phyloP scores from a whole-genome alignment of 53 echinoderm and acorn worm species.

The Stichopus horrens region DNA sequence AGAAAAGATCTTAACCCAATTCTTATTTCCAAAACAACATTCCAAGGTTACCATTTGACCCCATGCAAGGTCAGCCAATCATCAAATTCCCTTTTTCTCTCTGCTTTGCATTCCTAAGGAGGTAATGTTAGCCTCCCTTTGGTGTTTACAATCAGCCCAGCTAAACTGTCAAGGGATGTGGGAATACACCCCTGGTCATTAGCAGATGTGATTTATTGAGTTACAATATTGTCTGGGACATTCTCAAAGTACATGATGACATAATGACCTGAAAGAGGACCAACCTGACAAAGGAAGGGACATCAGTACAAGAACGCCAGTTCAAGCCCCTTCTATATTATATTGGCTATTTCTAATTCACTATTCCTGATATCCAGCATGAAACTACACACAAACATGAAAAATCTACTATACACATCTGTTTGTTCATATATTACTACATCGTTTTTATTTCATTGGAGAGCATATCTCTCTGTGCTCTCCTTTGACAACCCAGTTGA shows the following conservation, averaged over 20 bases:
- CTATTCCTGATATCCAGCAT: no score
- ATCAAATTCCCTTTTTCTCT: neutral
- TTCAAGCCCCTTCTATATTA: no score
- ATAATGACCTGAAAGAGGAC: slow-evolving; percentile 16
- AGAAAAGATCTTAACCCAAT: slow-evolving; percentile 39
- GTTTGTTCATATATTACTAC: no score
- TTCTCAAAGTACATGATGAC: neutral
- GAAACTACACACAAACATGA: no score
- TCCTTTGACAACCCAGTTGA: no score
- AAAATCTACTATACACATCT: no score
- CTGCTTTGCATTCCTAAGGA: neutral
- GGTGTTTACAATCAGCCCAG: neutral
- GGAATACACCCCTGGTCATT: slow-evolving; percentile 3
- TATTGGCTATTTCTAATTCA: no score
- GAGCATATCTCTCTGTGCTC: no score
- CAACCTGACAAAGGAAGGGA: no score
- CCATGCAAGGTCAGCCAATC: slow-evolving; percentile 15
- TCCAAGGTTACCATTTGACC: slow-evolving; percentile 30
- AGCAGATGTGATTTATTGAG: neutral
- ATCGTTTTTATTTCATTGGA: no score
- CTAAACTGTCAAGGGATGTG: neutral
- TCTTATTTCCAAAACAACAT: slow-evolving; percentile 41
- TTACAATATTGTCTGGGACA: neutral
- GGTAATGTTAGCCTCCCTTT: slow-evolving; percentile 1
- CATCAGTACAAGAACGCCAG: no score